Evolutionary conservation across 2,888 invertebrate genomes (phyloP).

Genomic region (Chrysodeixis includens): DNA sequence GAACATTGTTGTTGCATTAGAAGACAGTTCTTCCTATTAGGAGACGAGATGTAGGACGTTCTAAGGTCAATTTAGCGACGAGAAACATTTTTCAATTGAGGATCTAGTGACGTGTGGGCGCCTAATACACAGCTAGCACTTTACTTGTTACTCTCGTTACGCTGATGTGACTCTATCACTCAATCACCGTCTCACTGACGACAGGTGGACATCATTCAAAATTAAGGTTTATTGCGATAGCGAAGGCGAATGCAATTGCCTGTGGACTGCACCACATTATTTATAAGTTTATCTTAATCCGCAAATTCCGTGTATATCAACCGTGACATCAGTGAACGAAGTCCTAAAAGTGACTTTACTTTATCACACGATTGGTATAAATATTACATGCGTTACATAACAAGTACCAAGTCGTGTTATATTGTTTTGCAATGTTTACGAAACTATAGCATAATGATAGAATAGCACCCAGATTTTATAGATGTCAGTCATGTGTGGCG

Average conservation of each 20-base stretch:
- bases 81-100: constrained; percentile 82
- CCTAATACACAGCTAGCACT: constrained; percentile 68
- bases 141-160: constrained; percentile 76
- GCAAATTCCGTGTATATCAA: constrained; percentile 21
- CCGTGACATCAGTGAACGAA: constrained; percentile 40
- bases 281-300: constrained; percentile 38
- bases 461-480: constrained; percentile 46
- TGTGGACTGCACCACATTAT: constrained; percentile 16
- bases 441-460: constrained; percentile 14
- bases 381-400: constrained; percentile 10
- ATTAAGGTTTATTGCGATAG: constrained; percentile 47
- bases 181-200: constrained; percentile 55
- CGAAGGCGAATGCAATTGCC: constrained; percentile 32
- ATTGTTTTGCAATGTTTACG: constrained; percentile 15
- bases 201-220: constrained; percentile 60
- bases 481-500: constrained; percentile 49
- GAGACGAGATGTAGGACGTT: constrained; percentile 66
- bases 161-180: constrained; percentile 72
- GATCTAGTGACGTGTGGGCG: constrained; percentile 76
- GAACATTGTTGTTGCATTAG: constrained; percentile 31
- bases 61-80: constrained; percentile 80
- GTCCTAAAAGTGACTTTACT: constrained; percentile 4
- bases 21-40: constrained; percentile 50
- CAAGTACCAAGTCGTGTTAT: constrained; percentile 8
- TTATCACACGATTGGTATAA: constrained; percentile 18